Percentiles rank a stretch among this genome's conserved stretches.
phyloP scores from a whole-genome alignment of 2,888 invertebrate species.

The Nephrotoma appendiculata region DNA sequence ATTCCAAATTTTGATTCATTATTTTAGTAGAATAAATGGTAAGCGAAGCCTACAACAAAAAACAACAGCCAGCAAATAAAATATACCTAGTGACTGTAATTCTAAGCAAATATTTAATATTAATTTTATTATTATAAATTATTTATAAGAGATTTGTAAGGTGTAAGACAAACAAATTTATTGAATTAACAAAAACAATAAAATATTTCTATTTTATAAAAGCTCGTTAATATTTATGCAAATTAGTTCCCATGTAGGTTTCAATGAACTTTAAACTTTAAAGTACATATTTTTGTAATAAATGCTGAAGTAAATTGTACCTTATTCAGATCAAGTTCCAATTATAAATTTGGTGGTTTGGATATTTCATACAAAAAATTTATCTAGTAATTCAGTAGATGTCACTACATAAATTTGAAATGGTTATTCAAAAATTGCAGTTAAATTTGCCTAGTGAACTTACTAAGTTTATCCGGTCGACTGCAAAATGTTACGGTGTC shows the following conservation, averaged over 20 bases:
- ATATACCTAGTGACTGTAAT: not conserved
- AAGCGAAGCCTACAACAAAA: not conserved
- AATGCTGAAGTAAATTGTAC: not conserved
- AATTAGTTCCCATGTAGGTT: not conserved
- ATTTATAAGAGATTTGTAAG: not conserved
- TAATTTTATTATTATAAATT: not conserved
- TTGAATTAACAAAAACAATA: not conserved
- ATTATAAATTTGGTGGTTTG: too few relatives aligned
- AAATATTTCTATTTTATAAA: not conserved
- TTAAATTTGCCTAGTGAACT: too few relatives aligned
- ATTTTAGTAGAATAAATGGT: not conserved
- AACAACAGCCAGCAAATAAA: not conserved
- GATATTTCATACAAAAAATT: too few relatives aligned
- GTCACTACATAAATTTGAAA: too few relatives aligned
- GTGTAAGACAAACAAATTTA: not conserved
- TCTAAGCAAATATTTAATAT: not conserved
- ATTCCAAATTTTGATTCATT: not conserved
- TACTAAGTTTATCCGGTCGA: too few relatives aligned
- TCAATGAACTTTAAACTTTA: not conserved
- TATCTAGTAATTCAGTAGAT: too few relatives aligned
- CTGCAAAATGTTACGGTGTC: too few relatives aligned
- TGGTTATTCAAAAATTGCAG: too few relatives aligned
- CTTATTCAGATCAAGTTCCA: too few relatives aligned
- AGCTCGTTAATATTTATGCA: not conserved
- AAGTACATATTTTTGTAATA: not conserved